A percentile compares a stretch with the other conserved stretches of the same genome.
These are phyloP conservation scores for Charadrius vociferus DNA, from an alignment of 2,113 vertebrate species.

Conservation along the genomic window DNA sequence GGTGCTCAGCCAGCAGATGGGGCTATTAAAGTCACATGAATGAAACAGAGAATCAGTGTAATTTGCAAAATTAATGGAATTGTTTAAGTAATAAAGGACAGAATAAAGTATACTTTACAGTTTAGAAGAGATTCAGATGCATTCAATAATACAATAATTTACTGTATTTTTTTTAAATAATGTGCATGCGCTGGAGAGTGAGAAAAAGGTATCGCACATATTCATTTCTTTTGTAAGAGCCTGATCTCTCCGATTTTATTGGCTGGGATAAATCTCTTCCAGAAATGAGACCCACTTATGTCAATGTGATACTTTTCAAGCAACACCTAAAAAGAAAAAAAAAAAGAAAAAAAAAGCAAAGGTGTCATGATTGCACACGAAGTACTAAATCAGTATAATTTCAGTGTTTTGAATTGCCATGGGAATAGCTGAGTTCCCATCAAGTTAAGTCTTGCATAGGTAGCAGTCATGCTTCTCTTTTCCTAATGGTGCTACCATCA, in stretches of 20 bases:
- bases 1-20: slow-evolving; percentile 64
- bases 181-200: not conserved
- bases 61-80: slow-evolving; percentile 40
- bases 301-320: not conserved
- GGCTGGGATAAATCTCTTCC: not conserved
- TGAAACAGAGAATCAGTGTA: not conserved
- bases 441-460: slow-evolving; percentile 50
- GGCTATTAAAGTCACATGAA: slow-evolving; percentile 57
- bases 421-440: slow-evolving; percentile 26
- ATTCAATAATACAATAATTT: not conserved
- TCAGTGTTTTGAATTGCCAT: slow-evolving; percentile 19
- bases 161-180: not conserved
- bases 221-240: not conserved
- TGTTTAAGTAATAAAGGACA: not conserved
- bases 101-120: not conserved
- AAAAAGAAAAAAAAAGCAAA: not conserved
- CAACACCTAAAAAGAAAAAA: not conserved
- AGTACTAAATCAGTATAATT: slow-evolving; percentile 32
- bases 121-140: not conserved
- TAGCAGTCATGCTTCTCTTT: slow-evolving; percentile 32
- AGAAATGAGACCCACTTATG: not conserved
- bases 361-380: not conserved
- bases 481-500: slow-evolving; percentile 44
- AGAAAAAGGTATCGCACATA: not conserved
- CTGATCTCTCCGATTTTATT: not conserved